phyloP scores from a whole-genome alignment of 2,888 invertebrate genomes.

The Conops quadrifasciatus region DNA sequence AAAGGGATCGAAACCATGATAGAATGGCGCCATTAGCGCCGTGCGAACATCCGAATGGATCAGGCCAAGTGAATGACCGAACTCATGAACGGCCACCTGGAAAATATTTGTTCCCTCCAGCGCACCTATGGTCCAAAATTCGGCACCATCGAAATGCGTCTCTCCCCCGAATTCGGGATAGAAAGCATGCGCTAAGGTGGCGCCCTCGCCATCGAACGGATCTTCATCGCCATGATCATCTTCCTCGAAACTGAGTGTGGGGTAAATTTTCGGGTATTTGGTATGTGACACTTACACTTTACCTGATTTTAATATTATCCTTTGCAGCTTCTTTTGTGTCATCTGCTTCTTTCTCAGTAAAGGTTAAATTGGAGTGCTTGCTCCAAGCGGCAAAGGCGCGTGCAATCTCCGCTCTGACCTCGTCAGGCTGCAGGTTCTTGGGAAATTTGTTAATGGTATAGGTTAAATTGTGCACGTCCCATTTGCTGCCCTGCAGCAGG shows the following conservation, averaged over 20 bases:
- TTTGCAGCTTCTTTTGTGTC: no score
- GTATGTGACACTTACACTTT: conserved; percentile 38
- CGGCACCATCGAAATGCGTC: conserved; percentile 97
- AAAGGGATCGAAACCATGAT: conserved; percentile 86
- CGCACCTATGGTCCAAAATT: conserved; percentile 88
- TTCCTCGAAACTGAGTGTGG: conserved; percentile 75
- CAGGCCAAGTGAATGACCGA: conserved; percentile 94
- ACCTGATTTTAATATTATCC: conserved; percentile 81
- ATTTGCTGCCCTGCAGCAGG: conserved; percentile 94
- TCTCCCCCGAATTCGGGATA: conserved; percentile 97
- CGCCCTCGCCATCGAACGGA: conserved; percentile 94
- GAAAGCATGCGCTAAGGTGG: conserved; percentile 95
- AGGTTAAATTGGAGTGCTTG: conserved; percentile 82
- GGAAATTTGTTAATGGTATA: conserved; percentile 93
- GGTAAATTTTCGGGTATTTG: not conserved
- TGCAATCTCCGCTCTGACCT: conserved; percentile 81
- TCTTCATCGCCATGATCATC: conserved; percentile 95
- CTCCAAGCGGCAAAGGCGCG: conserved; percentile 91
- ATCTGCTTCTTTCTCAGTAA: conserved; percentile 77
- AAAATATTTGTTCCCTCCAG: conserved; percentile 89
- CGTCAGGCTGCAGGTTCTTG: conserved; percentile 72
- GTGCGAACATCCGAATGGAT: conserved; percentile 91
- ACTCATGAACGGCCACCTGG: conserved; percentile 95
- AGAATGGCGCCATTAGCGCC: conserved; percentile 98
- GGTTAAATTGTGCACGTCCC: conserved; percentile 89